These are phyloP conservation scores for Heterodera carotae DNA, from an alignment of 1,140 invertebrate genomes.

Conservation along the genomic window DNA sequence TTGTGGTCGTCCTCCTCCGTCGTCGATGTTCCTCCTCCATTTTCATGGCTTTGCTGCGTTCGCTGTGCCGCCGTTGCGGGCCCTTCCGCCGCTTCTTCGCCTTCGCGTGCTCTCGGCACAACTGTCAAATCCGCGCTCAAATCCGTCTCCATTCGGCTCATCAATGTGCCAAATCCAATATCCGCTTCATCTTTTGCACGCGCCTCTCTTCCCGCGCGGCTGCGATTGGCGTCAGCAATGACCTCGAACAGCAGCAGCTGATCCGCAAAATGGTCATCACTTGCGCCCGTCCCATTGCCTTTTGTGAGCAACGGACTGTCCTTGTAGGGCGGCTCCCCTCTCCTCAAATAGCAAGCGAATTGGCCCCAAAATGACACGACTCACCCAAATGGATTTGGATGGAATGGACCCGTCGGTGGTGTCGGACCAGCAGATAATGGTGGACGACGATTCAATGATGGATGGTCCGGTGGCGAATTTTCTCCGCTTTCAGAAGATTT, in stretches of 20 bases:
- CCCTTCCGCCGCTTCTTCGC: background rate
- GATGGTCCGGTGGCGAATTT: slow-evolving; percentile 7
- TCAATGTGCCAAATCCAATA: no score
- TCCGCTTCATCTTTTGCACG: background rate
- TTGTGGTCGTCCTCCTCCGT: background rate
- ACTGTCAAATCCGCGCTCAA: slow-evolving; percentile 43
- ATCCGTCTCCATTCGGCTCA: slow-evolving; percentile 51
- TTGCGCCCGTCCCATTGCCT: slow-evolving; percentile 22
- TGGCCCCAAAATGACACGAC: slow-evolving; percentile 15
- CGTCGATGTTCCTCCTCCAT: background rate
- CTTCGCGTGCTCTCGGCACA: slow-evolving; percentile 3
- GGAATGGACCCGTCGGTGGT: background rate
- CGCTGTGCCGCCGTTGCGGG: background rate
- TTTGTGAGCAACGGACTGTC: slow-evolving; percentile 33
- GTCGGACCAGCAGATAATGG: background rate
- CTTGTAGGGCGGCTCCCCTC: slow-evolving; percentile 30
- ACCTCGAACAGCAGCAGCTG: slow-evolving; percentile 31
- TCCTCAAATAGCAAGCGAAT: slow-evolving; percentile 17
- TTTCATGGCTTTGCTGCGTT: background rate
- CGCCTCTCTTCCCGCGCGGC: slow-evolving; percentile 15
- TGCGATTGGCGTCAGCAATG: slow-evolving; percentile 9
- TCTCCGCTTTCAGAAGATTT: background rate
- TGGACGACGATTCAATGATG: background rate
- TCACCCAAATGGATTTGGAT: slow-evolving; percentile 18
- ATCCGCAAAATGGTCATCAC: background rate